Conservation (phyloP, 92 coral and sea anemone genomes). For the Nematostella vectensis region DNA sequence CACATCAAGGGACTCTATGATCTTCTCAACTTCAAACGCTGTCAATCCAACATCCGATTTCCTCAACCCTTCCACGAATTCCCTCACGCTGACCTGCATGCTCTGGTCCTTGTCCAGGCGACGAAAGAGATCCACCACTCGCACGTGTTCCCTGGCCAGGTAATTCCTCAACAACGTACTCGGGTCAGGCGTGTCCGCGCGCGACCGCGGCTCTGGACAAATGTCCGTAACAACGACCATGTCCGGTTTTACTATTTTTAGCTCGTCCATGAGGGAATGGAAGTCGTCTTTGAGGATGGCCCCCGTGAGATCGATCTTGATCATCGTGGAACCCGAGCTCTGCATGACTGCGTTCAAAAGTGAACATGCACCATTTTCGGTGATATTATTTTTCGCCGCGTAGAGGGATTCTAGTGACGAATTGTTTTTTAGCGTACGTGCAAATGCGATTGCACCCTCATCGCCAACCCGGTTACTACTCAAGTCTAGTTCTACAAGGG, state of each 20-base stretch:
- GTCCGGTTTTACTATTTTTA: conserved; percentile 31
- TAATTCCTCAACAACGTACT: conserved; percentile 59
- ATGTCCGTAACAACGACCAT: conserved; percentile 52
- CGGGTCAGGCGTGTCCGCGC: conserved; percentile 65
- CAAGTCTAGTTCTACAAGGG: conserved; percentile 50
- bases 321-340: conserved; percentile 44
- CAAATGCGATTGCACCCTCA: conserved; percentile 36
- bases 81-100: conserved; percentile 81
- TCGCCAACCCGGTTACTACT: conserved; percentile 62
- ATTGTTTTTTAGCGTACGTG: conserved; percentile 37
- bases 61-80: conserved; percentile 74
- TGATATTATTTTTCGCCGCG: conserved; percentile 58
- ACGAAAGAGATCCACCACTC: conserved; percentile 65
- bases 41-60: conserved; percentile 77
- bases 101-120: conserved; percentile 74
- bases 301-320: conserved; percentile 59
- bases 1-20: conserved; percentile 63
- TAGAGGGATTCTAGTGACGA: conserved; percentile 46
- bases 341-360: conserved; percentile 42
- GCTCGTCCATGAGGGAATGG: conserved; percentile 33
- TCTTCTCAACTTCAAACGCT: conserved; percentile 64
- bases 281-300: conserved; percentile 48
- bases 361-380: conserved; percentile 67
- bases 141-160: conserved; percentile 74
- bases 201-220: conserved; percentile 37